Base-by-base conservation (phyloP, 2,113 vertebrate species). In the Girardinichthys multiradiatus region DNA sequence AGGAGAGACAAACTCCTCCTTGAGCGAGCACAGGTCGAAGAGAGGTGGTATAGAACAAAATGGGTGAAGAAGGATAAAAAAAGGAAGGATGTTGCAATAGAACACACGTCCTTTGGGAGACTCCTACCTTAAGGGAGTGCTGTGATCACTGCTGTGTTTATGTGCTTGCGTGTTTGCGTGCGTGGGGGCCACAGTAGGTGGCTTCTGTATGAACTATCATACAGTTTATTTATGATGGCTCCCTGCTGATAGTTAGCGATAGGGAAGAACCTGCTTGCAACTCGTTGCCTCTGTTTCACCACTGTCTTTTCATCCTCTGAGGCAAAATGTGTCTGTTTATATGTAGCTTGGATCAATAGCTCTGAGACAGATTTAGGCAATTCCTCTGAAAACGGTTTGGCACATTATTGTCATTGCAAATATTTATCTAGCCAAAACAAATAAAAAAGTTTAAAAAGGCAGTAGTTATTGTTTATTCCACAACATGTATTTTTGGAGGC, bases 141-240 rank as follows among this genome's bases (percentile, higher is more conserved):
- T 81, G 42, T 85, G 90, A 92, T 91, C 88, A 88, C 81, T 45
- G 74, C 57, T 66, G 37, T 62, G 64, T 76, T 29, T 72, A 68
- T 74, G 66, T 45, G 62, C 48, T 33, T 57, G 60, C 51, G 35
- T 35, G 73, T 54, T 68, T 19, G 57, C n/a, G 48, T 61, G 70
- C 27, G 70, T 69, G 57, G 70, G 80, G 73, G 77, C 85, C 81
- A 76, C 85, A 81, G 88, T 78, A 72, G 80, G 90, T 77, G 89
- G 83, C 37, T 81, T 82, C 77, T 77, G 79, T 86, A 79, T 86
- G 86, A 91, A 90, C 87, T 85, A 82, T 90, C 84, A 71, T 84
- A 85, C 86, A 89, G 86, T 89, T 87, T 91, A 91, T 93, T 92
- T 91, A 87, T 90, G 90, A 91, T 66, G 28, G 75, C 80, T 59